phyloP scores from a whole-genome alignment of 1,140 invertebrate genomes.

The Gryllus bimaculatus region DNA sequence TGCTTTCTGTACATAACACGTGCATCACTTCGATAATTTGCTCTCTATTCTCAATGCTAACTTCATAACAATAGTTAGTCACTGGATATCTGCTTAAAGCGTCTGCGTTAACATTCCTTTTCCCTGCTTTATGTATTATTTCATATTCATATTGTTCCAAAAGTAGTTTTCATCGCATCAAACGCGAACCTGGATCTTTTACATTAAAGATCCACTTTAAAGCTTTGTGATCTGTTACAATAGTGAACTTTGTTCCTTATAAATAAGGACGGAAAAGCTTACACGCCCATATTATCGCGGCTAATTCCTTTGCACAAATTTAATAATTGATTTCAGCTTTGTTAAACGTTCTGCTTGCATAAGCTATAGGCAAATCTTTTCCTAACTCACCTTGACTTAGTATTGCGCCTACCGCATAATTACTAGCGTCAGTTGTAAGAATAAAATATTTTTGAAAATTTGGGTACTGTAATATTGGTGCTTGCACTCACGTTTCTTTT shows the following conservation, averaged over 20 bases:
- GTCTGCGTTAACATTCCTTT: conserved; percentile 34
- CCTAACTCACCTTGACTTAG: conserved; percentile 23
- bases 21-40: conserved; percentile 27
- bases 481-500: neutral
- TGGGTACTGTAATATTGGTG: conserved; percentile 21
- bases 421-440: conserved; percentile 24
- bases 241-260: conserved; percentile 29
- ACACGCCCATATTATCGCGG: conserved; percentile 24
- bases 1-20: no score
- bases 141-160: conserved; percentile 22
- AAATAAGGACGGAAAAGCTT: conserved; percentile 28
- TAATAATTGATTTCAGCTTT: conserved; percentile 31
- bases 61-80: neutral
- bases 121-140: conserved; percentile 32
- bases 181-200: conserved; percentile 21
- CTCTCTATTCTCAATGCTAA: conserved; percentile 11
- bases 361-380: conserved; percentile 28
- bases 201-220: conserved; percentile 19
- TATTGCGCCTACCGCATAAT: conserved; percentile 22
- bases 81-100: conserved; percentile 23
- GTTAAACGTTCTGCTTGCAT: conserved; percentile 28
- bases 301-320: no score
- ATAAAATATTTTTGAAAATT: conserved; percentile 23
- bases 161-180: conserved; percentile 21
- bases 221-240: conserved; percentile 26